Conservation (phyloP, 2,888 invertebrate species). For the Coelinius sp. region DNA sequence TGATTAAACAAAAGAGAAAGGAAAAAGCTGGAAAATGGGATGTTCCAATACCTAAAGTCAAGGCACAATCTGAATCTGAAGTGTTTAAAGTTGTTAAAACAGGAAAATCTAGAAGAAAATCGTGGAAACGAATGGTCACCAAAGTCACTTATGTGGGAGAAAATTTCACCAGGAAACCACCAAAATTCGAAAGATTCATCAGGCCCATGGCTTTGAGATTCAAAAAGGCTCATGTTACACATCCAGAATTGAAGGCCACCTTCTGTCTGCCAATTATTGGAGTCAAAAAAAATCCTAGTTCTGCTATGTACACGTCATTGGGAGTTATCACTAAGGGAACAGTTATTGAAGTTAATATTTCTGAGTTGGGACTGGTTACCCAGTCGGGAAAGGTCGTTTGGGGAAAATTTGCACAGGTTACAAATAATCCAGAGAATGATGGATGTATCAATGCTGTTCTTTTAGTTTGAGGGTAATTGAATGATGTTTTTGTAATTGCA, state of each 20-base stretch:
- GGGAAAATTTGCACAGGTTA: conserved; percentile 99
- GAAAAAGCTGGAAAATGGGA: conserved; percentile 99
- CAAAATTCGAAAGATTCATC: conserved; percentile 98
- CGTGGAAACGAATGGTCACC: conserved; percentile 99
- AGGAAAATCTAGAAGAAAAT: conserved; percentile 94
- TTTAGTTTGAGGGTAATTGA: conserved; percentile 79
- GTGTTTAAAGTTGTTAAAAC: conserved; percentile 94
- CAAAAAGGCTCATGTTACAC: conserved; percentile 98
- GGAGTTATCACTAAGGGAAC: conserved; percentile 99
- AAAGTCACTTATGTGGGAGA: conserved; percentile 99
- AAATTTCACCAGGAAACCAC: conserved; percentile 98
- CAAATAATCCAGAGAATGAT: conserved; percentile 99
- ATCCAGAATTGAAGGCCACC: conserved; percentile 98
- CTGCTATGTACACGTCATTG: conserved; percentile 95
- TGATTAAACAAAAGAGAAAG: conserved; percentile 99
- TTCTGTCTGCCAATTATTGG: conserved; percentile 98
- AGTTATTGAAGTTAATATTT: conserved; percentile 97
- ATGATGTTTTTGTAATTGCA: background rate
- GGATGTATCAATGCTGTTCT: conserved; percentile 99
- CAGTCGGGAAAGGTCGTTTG: conserved; percentile 99
- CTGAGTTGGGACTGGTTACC: conserved; percentile 97
- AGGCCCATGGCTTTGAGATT: conserved; percentile 97
- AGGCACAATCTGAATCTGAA: conserved; percentile 96
- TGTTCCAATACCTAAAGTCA: conserved; percentile 98
- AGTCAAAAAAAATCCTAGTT: conserved; percentile 99